Percentiles rank a stretch among this genome's conserved stretches.
Evolutionary conservation across 2,113 vertebrate species (phyloP).

Genomic region (Callionymus lyra): DNA sequence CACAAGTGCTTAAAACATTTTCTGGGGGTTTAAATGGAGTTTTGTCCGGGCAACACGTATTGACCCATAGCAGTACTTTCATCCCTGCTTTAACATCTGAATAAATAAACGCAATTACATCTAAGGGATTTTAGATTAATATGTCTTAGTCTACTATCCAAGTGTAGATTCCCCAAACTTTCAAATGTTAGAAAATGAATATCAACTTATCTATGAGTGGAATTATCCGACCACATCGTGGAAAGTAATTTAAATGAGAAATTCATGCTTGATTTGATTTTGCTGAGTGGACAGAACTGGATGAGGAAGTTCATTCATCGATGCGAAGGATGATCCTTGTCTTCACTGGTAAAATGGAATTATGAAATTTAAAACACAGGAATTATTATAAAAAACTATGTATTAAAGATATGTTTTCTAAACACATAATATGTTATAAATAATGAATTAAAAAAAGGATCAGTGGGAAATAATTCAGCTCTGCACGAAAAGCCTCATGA

Average conservation of each 20-base stretch:
- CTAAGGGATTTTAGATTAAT: neutral
- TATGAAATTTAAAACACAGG: too few species aligned
- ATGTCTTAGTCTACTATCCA: neutral
- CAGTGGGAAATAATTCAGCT: too few species aligned
- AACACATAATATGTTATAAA: too few species aligned
- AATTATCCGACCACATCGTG: slow-evolving; percentile 15
- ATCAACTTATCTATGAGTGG: slow-evolving; percentile 26
- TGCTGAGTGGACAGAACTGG: slow-evolving; percentile 3
- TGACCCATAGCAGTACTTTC: slow-evolving; percentile 14
- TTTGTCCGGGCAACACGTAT: slow-evolving; percentile 17
- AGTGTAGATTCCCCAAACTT: slow-evolving; percentile 1
- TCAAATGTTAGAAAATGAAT: slow-evolving; percentile 10
- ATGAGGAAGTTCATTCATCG: too few species aligned
- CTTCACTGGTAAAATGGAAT: too few species aligned
- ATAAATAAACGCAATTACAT: slow-evolving; percentile 8
- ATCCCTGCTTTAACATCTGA: slow-evolving; percentile 7
- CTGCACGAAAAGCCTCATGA: too few species aligned
- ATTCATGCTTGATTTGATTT: slow-evolving; percentile 16
- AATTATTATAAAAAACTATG: too few species aligned
- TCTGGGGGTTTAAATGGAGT: slow-evolving; percentile 28
- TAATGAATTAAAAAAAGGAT: too few species aligned
- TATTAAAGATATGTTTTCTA: too few species aligned
- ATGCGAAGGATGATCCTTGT: too few species aligned
- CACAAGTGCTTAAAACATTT: slow-evolving; percentile 35
- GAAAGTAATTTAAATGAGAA: slow-evolving; percentile 28